phyloP scores from a whole-genome alignment of 1,140 invertebrate species.

The Copidosoma floridanum region DNA sequence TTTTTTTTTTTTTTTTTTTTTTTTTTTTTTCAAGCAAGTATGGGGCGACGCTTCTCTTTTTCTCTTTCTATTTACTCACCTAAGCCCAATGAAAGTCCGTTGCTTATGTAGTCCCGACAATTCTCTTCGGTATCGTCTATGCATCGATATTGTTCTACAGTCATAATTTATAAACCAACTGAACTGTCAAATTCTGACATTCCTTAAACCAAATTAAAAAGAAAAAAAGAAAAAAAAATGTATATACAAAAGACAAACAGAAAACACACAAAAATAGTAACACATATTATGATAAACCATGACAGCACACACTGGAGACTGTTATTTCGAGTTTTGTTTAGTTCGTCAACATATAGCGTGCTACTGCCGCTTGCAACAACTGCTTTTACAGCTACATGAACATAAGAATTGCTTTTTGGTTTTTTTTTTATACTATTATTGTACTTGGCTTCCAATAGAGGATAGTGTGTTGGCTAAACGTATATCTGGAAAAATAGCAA shows the following conservation, averaged over 20 bases:
- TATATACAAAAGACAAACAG: too few relatives aligned
- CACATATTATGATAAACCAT: too few relatives aligned
- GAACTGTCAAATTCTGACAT: conserved; percentile 47
- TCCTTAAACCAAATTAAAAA: conserved; percentile 44
- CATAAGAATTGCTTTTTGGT: conserved; percentile 18
- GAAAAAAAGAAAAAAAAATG: conserved; percentile 18
- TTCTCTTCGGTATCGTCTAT: conserved; percentile 53
- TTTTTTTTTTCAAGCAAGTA: conserved; percentile 6
- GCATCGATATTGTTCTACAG: conserved; percentile 51
- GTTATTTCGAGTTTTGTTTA: conserved; percentile 51
- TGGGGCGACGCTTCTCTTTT: conserved; percentile 43
- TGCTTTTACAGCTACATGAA: conserved; percentile 25
- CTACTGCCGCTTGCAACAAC: conserved; percentile 19
- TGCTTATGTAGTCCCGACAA: conserved; percentile 48
- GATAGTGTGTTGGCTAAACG: conserved; percentile 49
- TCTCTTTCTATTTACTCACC: conserved; percentile 56
- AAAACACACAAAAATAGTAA: conserved; percentile 39
- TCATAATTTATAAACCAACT: conserved; percentile 52
- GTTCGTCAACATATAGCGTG: conserved; percentile 31
- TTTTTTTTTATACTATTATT: too few relatives aligned
- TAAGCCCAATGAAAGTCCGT: conserved; percentile 52
- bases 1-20: conserved; percentile 22
- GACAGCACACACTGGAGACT: conserved; percentile 37
- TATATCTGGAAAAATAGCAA: conserved; percentile 58
- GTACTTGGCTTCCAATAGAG: conserved; percentile 22